A percentile compares a stretch with the other conserved stretches of the same genome.
phyloP scores from a whole-genome alignment of 2,113 vertebrate genomes.

The Hyaena hyaena region DNA sequence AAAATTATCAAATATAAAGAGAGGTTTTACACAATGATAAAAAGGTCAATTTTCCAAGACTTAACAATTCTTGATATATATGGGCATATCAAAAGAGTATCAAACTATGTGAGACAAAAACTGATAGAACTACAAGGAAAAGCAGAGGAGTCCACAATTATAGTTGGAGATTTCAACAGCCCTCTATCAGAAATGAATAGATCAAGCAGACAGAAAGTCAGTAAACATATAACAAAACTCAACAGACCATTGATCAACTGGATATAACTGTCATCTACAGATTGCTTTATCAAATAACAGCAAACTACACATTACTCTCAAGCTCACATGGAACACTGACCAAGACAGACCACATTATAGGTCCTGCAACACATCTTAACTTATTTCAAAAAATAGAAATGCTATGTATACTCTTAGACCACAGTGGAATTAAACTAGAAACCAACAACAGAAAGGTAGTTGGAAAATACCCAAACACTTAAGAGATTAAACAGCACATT shows the following conservation, averaged over 20 bases:
- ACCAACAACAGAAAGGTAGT: background rate
- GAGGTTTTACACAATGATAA: background rate
- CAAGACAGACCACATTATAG: background rate
- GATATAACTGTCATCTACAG: background rate
- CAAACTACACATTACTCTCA: background rate
- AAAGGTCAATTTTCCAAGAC: background rate
- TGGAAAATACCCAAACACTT: background rate
- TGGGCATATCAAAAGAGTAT: background rate
- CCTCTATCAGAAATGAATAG: background rate
- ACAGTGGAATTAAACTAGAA: background rate
- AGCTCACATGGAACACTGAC: background rate
- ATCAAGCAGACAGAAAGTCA: background rate
- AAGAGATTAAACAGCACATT: background rate
- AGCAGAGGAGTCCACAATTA: background rate
- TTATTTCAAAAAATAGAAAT: background rate
- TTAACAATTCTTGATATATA: background rate
- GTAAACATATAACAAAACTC: background rate
- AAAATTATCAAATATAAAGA: background rate
- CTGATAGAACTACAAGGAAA: background rate
- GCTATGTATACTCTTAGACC: background rate
- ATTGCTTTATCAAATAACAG: background rate
- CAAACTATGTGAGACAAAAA: background rate
- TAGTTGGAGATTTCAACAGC: background rate
- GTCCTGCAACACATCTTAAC: background rate
- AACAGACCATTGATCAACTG: background rate